Conservation (phyloP, 2,888 invertebrate species). For the Slavum lentiscoides region DNA sequence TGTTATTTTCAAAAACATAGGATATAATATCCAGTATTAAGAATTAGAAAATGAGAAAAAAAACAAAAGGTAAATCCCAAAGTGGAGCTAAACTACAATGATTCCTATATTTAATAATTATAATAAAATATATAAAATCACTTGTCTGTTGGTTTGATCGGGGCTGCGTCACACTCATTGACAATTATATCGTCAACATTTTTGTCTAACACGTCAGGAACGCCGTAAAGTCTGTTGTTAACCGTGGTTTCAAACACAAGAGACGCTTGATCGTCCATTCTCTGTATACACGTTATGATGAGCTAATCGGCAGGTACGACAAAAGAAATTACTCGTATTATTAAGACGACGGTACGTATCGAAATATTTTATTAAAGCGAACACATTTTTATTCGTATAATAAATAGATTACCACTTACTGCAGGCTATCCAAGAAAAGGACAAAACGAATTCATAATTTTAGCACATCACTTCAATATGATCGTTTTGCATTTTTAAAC, state of each 20-base stretch:
- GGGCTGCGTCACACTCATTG: constrained; percentile 5
- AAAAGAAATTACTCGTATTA: too few species aligned
- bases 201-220: constrained; percentile 45
- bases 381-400: too few species aligned
- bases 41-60: not conserved
- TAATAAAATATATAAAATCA: constrained; percentile 2
- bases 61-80: not conserved
- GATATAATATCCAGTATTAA: too few species aligned
- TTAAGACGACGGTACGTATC: too few species aligned
- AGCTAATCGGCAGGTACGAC: too few species aligned
- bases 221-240: constrained; percentile 15
- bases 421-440: too few species aligned
- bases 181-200: constrained; percentile 43
- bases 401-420: too few species aligned
- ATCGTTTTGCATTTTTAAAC: too few species aligned
- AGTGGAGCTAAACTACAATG: not conserved
- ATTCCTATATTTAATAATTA: not conserved
- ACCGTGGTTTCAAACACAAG: not conserved
- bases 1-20: too few species aligned
- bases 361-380: too few species aligned
- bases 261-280: constrained; percentile 19
- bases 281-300: not conserved
- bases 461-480: too few species aligned
- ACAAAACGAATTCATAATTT: too few species aligned
- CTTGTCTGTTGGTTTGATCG: constrained; percentile 39